Percentiles rank a stretch among this genome's conserved stretches.
These are phyloP conservation scores for Alcis repandata DNA, from an alignment of 2,888 invertebrate species.

Conservation along the genomic window DNA sequence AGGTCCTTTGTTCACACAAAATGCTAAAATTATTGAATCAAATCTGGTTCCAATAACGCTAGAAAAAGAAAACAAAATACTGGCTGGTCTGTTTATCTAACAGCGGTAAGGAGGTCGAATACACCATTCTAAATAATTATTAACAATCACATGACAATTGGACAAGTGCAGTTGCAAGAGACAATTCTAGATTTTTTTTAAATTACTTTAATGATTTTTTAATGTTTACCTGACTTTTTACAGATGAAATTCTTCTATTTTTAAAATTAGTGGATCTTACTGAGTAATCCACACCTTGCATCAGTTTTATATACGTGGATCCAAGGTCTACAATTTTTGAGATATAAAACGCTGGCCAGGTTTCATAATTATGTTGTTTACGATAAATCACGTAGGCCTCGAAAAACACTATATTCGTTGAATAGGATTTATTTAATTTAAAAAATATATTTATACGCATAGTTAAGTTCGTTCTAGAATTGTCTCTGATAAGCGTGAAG, in stretches of 20 bases:
- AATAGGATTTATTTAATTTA: neutral
- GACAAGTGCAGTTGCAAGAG: constrained; percentile 6
- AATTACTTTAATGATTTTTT: no score
- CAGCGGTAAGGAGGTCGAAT: neutral
- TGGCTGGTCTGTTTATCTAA: neutral
- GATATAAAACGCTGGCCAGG: neutral
- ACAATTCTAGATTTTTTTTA: neutral
- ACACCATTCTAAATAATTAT: neutral
- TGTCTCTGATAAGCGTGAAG: neutral
- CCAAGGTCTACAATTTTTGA: neutral
- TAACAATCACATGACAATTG: constrained; percentile 1
- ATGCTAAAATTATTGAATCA: neutral
- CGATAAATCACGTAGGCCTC: neutral
- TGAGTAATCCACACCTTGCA: neutral
- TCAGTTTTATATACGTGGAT: neutral
- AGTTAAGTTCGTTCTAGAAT: constrained; percentile 4
- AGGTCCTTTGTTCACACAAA: neutral
- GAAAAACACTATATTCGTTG: neutral
- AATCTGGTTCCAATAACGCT: neutral
- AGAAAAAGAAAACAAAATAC: neutral
- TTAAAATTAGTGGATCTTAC: neutral
- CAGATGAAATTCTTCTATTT: neutral
- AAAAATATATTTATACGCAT: neutral
- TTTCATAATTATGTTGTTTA: neutral
- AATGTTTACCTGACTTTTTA: neutral